Conservation (phyloP, 2,888 invertebrate species). For the Lissocephala sabroskyi region DNA sequence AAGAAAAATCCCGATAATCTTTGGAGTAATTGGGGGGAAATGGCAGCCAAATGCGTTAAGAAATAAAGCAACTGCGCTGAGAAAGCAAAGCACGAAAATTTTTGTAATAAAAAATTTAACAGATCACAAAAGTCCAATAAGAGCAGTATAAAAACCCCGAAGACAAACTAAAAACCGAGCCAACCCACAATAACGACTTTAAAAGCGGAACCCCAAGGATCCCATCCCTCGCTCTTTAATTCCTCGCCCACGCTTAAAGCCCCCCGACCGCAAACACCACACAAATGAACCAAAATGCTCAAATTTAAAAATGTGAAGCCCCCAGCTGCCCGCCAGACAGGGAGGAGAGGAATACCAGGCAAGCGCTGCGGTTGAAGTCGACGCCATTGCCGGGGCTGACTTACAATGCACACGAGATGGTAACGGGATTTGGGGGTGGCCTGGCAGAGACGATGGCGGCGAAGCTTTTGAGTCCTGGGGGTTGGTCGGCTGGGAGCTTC, state of each 20-base stretch:
- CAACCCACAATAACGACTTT: slow-evolving; percentile 20
- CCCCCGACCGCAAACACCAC: slow-evolving; percentile 62
- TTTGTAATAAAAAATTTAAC: slow-evolving; percentile 59
- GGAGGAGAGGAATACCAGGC: neutral
- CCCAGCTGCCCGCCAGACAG: slow-evolving; percentile 6
- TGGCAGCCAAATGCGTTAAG: slow-evolving; percentile 1
- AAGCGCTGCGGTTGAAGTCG: slow-evolving; percentile 19
- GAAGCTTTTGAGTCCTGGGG: slow-evolving; percentile 24
- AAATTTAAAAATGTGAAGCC: slow-evolving; percentile 53
- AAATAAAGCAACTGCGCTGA: slow-evolving; percentile 10
- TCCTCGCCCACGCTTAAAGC: slow-evolving; percentile 42
- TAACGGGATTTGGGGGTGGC: slow-evolving; percentile 7
- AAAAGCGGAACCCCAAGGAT: too few species aligned
- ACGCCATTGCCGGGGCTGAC: slow-evolving; percentile 35
- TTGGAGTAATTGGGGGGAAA: too few species aligned
- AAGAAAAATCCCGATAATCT: too few species aligned
- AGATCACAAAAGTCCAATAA: slow-evolving; percentile 40
- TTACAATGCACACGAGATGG: slow-evolving; percentile 19
- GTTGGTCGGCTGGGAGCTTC: slow-evolving; percentile 9
- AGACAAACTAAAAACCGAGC: slow-evolving; percentile 9
- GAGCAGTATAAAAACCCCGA: slow-evolving; percentile 16
- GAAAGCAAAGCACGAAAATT: slow-evolving; percentile 21
- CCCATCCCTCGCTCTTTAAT: too few species aligned
- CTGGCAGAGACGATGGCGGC: slow-evolving; percentile 1
- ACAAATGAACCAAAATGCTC: slow-evolving; percentile 57